Base-by-base conservation (phyloP, 2,113 vertebrate species). In the Alligator mississippiensis region DNA sequence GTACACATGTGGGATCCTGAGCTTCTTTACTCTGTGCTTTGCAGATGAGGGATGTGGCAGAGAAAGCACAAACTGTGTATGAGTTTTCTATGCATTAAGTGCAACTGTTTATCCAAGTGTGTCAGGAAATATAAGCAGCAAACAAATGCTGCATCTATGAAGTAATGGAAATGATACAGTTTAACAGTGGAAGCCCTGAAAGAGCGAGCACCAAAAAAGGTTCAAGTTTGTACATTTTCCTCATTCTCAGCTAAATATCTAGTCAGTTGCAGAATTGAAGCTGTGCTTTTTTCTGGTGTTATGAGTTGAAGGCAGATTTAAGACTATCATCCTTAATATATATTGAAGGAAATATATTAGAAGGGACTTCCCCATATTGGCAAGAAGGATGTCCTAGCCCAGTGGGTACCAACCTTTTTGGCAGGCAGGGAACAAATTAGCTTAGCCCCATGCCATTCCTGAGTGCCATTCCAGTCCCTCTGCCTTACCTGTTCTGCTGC, bases 81-180 rank as follows among this genome's bases (percentile, higher is more conserved):
- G 72, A 85, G 66, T 77, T 38, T 30, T 85, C 19, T 27, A 25
- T 81, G 86, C 86, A 76, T 54, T 88, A 58, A 90, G 87, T 85
- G 74, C 90, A 90, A 85, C 38, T 83, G 77, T 96, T 97, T 59
- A 93, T 64, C 68, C 75, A 5, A 75, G 25, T 93, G 96, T 92
- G 60, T 90, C 80, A 83, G 74, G 89, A 24, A 74, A 28, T 18
- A 28, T 15, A 18, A 81, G 22, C 80, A 84, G 63, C 25, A 91
- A 81, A 77, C 57, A 24, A n/a, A 24, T 76, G 19, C 60, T 87
- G 80, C n/a, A 86, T 91, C 18, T 59, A 2, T 78, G 62, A 90
- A 25, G 74, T 57, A 79, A 0, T 85, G 79, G 25, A 21, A 55
- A 64, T 3, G 88, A 57, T 5, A 66, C 81, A 90, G 78, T 83